A percentile compares a stretch with the other conserved stretches of the same genome.
These are phyloP conservation scores for Sicus ferrugineus DNA, from an alignment of 2,888 invertebrate species.

Conservation along the genomic window DNA sequence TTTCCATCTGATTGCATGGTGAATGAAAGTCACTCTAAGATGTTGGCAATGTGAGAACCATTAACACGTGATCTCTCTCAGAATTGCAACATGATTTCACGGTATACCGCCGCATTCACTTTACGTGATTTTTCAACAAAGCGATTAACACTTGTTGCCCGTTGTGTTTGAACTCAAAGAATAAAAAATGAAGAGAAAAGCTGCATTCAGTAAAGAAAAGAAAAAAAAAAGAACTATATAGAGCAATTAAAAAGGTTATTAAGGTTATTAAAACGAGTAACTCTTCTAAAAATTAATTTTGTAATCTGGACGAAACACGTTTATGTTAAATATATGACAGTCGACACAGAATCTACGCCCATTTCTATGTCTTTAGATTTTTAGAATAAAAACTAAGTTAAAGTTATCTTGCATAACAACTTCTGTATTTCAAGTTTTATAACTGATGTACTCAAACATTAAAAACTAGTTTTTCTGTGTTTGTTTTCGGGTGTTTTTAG, in stretches of 20 bases:
- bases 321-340: too few species aligned
- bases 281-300: too few species aligned
- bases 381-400: too few species aligned
- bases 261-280: constrained; percentile 29
- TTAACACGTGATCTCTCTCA: constrained; percentile 44
- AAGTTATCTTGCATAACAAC: too few species aligned
- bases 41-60: constrained; percentile 52
- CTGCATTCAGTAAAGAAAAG: not conserved
- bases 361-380: too few species aligned
- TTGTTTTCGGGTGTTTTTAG: too few species aligned
- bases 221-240: not conserved
- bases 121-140: not conserved
- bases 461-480: too few species aligned
- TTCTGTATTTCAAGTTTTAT: too few species aligned
- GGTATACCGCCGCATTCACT: not conserved
- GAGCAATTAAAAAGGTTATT: not conserved
- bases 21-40: not conserved
- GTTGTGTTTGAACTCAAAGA: not conserved
- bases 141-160: not conserved
- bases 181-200: constrained; percentile 1
- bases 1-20: not conserved
- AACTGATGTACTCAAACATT: too few species aligned
- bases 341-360: too few species aligned
- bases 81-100: not conserved
- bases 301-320: too few species aligned